Percentiles rank a stretch among this genome's conserved stretches.
Conservation (phyloP, 2,888 invertebrate species). For the Acanthosoma haemorrhoidale region DNA sequence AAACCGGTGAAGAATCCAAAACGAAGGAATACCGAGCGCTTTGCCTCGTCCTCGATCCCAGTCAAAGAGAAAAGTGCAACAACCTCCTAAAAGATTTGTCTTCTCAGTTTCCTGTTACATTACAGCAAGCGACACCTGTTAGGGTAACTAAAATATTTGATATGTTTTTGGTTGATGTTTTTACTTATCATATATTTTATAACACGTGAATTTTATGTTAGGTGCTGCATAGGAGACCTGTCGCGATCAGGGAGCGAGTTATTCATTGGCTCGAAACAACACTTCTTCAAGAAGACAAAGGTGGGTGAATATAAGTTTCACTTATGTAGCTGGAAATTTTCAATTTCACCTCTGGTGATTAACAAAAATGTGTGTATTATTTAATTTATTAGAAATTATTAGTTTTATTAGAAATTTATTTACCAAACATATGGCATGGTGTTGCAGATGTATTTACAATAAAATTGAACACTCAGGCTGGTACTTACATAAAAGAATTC, state of each 20-base stretch:
- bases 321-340: no score
- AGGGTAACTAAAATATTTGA: constrained; percentile 63
- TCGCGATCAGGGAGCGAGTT: constrained; percentile 61
- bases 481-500: constrained; percentile 96
- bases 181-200: background rate
- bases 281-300: constrained; percentile 17
- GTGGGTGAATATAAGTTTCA: no score
- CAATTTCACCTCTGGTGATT: no score
- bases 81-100: constrained; percentile 26
- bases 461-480: constrained; percentile 75
- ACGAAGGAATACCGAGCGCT: constrained; percentile 81
- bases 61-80: constrained; percentile 8
- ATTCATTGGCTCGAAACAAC: constrained; percentile 56
- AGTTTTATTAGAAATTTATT: background rate
- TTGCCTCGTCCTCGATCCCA: constrained; percentile 48
- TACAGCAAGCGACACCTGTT: constrained; percentile 82
- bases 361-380: no score
- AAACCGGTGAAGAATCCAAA: constrained; percentile 82
- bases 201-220: background rate
- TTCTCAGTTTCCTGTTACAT: constrained; percentile 48
- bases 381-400: background rate
- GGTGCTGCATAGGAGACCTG: constrained; percentile 79
- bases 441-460: constrained; percentile 56
- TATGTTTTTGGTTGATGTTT: background rate
- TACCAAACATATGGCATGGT: background rate